Evolutionary conservation across 2,113 vertebrate species (phyloP).

Genomic region (Ctenomys sociabilis): DNA sequence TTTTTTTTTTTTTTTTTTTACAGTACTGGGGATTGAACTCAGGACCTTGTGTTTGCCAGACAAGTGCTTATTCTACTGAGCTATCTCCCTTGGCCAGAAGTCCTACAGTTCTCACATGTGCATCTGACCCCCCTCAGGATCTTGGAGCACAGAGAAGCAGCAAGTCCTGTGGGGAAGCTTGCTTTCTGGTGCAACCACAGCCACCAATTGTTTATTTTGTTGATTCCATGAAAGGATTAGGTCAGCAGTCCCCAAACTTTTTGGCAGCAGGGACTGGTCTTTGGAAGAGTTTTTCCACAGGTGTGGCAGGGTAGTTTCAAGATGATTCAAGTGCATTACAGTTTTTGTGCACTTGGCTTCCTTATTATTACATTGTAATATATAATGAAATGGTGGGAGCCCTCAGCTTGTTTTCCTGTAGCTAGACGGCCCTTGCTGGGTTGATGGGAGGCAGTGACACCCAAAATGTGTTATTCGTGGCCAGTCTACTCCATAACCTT

Average conservation of each 20-base stretch:
- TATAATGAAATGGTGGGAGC: neutral
- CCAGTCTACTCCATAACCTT: neutral
- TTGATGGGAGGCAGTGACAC: neutral
- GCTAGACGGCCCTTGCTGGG: neutral
- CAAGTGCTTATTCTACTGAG: too few relatives aligned
- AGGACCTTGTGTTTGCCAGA: too few relatives aligned
- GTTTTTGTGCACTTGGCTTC: neutral
- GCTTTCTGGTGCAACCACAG: neutral
- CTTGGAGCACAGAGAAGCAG: neutral
- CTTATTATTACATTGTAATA: neutral
- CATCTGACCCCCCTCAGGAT: neutral
- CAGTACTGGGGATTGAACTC: too few relatives aligned
- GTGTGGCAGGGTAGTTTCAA: neutral
- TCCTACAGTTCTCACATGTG: neutral
- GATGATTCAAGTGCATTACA: neutral
- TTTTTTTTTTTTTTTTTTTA: too few relatives aligned
- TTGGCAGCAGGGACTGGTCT: neutral
- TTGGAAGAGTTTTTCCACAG: neutral
- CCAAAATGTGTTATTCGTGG: neutral
- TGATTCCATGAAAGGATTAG: neutral
- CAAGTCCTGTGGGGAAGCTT: neutral
- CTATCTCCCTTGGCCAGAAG: too few relatives aligned
- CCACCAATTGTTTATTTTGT: neutral
- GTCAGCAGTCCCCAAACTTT: neutral
- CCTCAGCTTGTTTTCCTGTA: neutral